A percentile compares a stretch with the other conserved stretches of the same genome.
Evolutionary conservation across 2,888 invertebrate species (phyloP).

Genomic region (Drosophila affinis): DNA sequence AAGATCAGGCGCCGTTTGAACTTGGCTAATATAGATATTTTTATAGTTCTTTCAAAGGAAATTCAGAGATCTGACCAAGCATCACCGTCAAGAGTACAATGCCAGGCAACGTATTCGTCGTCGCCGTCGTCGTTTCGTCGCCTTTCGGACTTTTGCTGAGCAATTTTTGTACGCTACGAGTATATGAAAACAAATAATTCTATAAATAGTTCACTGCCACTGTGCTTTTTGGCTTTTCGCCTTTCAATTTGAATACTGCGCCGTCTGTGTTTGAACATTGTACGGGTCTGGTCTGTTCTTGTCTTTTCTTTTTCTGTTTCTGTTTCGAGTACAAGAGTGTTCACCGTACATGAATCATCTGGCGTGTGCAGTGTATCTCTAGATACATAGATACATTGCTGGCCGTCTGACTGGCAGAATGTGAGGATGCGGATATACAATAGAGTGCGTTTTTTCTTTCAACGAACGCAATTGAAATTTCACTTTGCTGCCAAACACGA

Average conservation of each 20-base stretch:
- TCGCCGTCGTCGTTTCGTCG: slow-evolving; percentile 52
- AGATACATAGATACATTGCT: slow-evolving; percentile 26
- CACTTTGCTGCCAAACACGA: slow-evolving; percentile 59
- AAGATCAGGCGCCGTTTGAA: slow-evolving; percentile 58
- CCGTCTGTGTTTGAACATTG: slow-evolving; percentile 18
- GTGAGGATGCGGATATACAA: slow-evolving; percentile 60
- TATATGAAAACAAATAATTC: slow-evolving; percentile 80
- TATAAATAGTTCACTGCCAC: slow-evolving; percentile 83
- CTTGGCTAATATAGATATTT: slow-evolving; percentile 64
- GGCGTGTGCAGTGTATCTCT: slow-evolving; percentile 37
- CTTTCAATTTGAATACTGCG: slow-evolving; percentile 71
- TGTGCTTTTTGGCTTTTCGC: slow-evolving; percentile 54
- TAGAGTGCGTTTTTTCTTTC: slow-evolving; percentile 34
- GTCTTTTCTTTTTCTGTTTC: slow-evolving; percentile 50
- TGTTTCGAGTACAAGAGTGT: slow-evolving; percentile 62
- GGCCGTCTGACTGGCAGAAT: slow-evolving; percentile 10
- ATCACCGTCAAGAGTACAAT: slow-evolving; percentile 10
- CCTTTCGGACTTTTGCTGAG: slow-evolving; percentile 52
- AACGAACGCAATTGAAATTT: slow-evolving; percentile 71
- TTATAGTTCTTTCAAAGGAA: slow-evolving; percentile 1
- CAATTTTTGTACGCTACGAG: slow-evolving; percentile 37
- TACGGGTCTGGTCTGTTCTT: not conserved
- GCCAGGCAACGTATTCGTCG: slow-evolving; percentile 32
- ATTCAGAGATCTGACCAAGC: not conserved
- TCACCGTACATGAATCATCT: slow-evolving; percentile 69